Evolutionary conservation across 2,888 invertebrate genomes (phyloP).

Genomic region (Arge pagana): DNA sequence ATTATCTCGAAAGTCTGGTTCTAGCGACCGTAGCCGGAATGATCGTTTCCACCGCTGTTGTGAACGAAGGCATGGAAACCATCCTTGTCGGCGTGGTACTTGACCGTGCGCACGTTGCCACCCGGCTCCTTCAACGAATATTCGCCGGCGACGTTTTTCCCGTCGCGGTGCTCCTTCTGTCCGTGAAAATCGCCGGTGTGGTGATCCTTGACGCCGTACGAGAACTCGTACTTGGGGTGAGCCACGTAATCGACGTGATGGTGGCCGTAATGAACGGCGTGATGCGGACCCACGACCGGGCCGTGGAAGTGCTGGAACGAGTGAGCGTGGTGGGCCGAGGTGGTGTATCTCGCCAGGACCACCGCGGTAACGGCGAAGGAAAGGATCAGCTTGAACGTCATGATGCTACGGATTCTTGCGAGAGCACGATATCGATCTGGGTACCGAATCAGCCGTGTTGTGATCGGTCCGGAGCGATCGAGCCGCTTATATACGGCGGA

Average conservation of each 20-base stretch:
- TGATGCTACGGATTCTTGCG: too few species aligned
- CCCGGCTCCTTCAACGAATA: conserved; percentile 23
- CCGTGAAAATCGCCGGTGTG: conserved; percentile 24
- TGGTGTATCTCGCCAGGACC: background rate
- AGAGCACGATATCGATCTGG: too few species aligned
- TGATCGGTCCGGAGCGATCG: too few species aligned
- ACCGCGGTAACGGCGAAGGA: background rate
- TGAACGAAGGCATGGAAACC: conserved; percentile 22
- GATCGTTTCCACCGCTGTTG: conserved; percentile 24
- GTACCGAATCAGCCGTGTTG: too few species aligned
- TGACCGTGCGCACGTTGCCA: conserved; percentile 23
- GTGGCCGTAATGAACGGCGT: conserved; percentile 19
- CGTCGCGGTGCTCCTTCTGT: conserved; percentile 22
- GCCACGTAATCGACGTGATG: conserved; percentile 21
- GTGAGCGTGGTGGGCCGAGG: conserved; percentile 5
- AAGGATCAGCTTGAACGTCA: conserved; percentile 13
- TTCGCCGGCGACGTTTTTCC: conserved; percentile 22
- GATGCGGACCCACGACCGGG: conserved; percentile 19
- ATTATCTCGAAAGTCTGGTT: too few species aligned
- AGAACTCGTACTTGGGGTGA: conserved; percentile 20
- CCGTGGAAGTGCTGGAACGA: conserved; percentile 21
- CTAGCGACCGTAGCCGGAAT: conserved; percentile 20
- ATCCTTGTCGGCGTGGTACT: conserved; percentile 22
- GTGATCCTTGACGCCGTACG: conserved; percentile 22
- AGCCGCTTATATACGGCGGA: conserved; percentile 20